Percentiles rank a stretch among this genome's conserved stretches.
These are phyloP conservation scores for Anguilla pacifica DNA, from an alignment of 2,797 vertebrate genomes.

Conservation along the genomic window DNA sequence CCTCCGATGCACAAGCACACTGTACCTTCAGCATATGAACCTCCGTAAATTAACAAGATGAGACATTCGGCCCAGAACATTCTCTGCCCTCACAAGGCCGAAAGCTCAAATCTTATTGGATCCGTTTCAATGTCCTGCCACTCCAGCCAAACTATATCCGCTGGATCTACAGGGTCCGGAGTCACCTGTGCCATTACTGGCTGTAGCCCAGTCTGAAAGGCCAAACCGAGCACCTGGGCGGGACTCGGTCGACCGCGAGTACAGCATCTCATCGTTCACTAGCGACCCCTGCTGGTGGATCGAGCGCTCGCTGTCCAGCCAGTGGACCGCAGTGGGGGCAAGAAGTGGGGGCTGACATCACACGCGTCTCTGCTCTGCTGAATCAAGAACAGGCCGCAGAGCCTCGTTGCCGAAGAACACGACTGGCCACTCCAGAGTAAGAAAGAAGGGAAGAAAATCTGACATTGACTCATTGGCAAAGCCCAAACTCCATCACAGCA, in stretches of 20 bases:
- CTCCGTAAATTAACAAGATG: background rate
- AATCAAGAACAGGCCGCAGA: too few relatives aligned
- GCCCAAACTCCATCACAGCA: slow-evolving; percentile 61
- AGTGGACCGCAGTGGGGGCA: too few relatives aligned
- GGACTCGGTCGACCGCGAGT: too few relatives aligned
- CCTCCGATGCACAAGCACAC: background rate
- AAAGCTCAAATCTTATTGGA: slow-evolving; percentile 48
- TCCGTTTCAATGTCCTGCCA: slow-evolving; percentile 53
- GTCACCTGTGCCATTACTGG: slow-evolving; percentile 62
- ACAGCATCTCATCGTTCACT: too few relatives aligned
- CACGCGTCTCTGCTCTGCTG: too few relatives aligned
- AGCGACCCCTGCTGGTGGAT: too few relatives aligned
- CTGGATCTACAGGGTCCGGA: slow-evolving; percentile 53
- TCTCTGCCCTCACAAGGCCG: background rate
- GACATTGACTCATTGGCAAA: slow-evolving; percentile 66
- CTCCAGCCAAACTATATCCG: slow-evolving; percentile 59
- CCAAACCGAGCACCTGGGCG: too few relatives aligned
- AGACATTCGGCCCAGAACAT: background rate
- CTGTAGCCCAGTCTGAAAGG: slow-evolving; percentile 59
- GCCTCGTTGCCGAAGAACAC: background rate
- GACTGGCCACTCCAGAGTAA: background rate
- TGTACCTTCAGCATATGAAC: background rate
- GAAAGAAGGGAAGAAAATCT: background rate
- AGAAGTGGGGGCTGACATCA: background rate
- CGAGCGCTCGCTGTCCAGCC: too few relatives aligned